Percentiles rank a stretch among this genome's conserved stretches.
Evolutionary conservation across 2,888 invertebrate species (phyloP).

Genomic region (Frankliniella intonsa): DNA sequence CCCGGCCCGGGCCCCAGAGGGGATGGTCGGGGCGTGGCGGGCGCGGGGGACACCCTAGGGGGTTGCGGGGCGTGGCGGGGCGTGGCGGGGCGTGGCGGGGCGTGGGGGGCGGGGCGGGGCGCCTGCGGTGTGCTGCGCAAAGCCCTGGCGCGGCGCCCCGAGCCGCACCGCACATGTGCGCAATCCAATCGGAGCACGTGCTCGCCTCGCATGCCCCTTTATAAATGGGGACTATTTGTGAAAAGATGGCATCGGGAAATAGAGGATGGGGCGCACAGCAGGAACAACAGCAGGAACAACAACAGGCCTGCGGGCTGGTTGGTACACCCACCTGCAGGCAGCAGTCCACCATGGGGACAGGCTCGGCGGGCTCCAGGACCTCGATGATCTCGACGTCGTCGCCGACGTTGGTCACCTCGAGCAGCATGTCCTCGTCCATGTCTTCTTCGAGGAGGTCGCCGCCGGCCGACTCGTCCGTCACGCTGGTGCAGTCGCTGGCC

Average conservation of each 20-base stretch:
- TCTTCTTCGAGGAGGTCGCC: constrained; percentile 34
- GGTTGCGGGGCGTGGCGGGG: too few species aligned
- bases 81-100: background rate
- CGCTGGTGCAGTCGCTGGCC: constrained; percentile 13
- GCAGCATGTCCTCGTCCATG: constrained; percentile 33
- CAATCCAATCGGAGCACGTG: too few species aligned
- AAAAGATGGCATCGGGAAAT: too few species aligned
- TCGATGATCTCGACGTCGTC: constrained; percentile 70
- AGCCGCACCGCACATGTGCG: too few species aligned
- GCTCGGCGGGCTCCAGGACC: constrained; percentile 72
- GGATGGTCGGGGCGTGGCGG: too few species aligned
- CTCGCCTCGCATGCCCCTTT: too few species aligned
- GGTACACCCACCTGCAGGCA: constrained; percentile 68
- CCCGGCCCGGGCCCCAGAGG: background rate
- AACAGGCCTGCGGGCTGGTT: background rate
- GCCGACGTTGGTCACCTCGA: constrained; percentile 36
- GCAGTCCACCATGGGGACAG: constrained; percentile 79
- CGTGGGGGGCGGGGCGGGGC: background rate
- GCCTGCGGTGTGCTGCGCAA: background rate
- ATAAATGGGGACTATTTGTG: too few species aligned
- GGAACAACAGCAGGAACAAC: background rate
- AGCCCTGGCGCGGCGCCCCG: background rate
- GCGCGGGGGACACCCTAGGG: too few species aligned
- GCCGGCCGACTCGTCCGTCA: constrained; percentile 27
- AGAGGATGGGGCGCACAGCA: too few species aligned